Percentiles rank a stretch among this genome's conserved stretches.
phyloP scores from a whole-genome alignment of 2,888 invertebrate genomes.

The Thera obeliscata region DNA sequence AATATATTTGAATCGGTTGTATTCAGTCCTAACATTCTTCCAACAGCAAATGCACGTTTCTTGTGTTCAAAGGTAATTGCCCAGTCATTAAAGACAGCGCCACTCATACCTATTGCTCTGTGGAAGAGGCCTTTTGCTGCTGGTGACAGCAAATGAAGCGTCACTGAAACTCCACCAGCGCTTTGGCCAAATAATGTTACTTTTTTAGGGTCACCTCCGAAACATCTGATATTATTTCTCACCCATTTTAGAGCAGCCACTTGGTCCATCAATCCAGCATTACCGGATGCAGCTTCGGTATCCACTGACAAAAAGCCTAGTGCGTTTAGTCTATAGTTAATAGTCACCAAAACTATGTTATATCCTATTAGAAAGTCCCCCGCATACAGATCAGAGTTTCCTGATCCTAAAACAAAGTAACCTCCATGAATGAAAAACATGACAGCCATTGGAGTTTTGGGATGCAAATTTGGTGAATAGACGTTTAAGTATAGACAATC shows the following conservation, averaged over 20 bases:
- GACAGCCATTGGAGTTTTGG: slow-evolving; percentile 58
- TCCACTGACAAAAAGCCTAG: slow-evolving; percentile 74
- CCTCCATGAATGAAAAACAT: slow-evolving; percentile 79
- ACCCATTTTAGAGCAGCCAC: slow-evolving; percentile 74
- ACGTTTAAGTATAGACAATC: slow-evolving; percentile 16
- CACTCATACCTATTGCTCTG: slow-evolving; percentile 83
- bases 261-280: slow-evolving; percentile 74
- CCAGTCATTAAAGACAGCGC: slow-evolving; percentile 73
- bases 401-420: slow-evolving; percentile 67
- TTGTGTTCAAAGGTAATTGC: slow-evolving; percentile 16
- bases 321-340: slow-evolving; percentile 72
- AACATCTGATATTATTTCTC: slow-evolving; percentile 69
- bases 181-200: slow-evolving; percentile 75
- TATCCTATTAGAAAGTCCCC: slow-evolving; percentile 68
- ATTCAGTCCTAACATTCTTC: slow-evolving; percentile 44
- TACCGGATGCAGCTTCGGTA: slow-evolving; percentile 73
- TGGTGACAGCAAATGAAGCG: slow-evolving; percentile 57
- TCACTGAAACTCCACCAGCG: slow-evolving; percentile 66
- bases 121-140: slow-evolving; percentile 65
- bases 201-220: slow-evolving; percentile 75
- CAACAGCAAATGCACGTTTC: slow-evolving; percentile 45
- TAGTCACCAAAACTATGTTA: slow-evolving; percentile 69
- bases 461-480: slow-evolving; percentile 41
- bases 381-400: slow-evolving; percentile 62
- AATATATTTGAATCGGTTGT: slow-evolving; percentile 37